Conservation (phyloP, 2,113 vertebrate species). For the Syngnathus typhle region DNA sequence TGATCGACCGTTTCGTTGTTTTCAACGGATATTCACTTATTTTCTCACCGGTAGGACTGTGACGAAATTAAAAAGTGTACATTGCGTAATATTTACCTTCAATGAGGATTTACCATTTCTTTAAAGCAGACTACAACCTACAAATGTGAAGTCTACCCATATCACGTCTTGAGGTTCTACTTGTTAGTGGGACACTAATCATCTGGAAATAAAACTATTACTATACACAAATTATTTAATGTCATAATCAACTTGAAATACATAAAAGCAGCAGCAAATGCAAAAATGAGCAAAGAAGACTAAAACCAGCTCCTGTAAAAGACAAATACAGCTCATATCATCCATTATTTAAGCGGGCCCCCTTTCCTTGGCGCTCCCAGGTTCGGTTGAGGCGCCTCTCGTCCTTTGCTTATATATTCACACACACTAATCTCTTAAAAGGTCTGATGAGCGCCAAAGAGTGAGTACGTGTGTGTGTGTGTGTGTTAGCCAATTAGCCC, state of each 20-base stretch:
- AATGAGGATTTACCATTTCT: too few relatives aligned
- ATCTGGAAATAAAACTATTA: neutral
- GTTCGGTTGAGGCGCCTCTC: conserved; percentile 27
- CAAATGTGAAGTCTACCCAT: neutral
- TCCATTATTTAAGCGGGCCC: conserved; percentile 59
- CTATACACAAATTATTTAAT: too few relatives aligned
- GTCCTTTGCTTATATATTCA: conserved; percentile 54
- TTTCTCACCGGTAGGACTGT: too few relatives aligned
- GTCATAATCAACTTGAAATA: conserved; percentile 1
- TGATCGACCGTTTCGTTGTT: too few relatives aligned
- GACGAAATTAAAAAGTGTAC: too few relatives aligned
- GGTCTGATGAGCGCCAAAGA: conserved; percentile 49
- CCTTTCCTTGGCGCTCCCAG: conserved; percentile 29
- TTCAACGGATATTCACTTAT: neutral
- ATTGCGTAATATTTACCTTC: too few relatives aligned
- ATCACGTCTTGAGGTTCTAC: neutral
- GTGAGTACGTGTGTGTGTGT: conserved; percentile 21
- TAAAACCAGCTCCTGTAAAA: conserved; percentile 36
- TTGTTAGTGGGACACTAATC: neutral
- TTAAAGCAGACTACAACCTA: neutral
- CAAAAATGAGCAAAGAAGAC: conserved; percentile 27
- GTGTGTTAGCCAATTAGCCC: conserved; percentile 52
- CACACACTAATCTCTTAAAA: conserved; percentile 68
- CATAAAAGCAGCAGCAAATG: conserved; percentile 5
- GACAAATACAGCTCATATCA: conserved; percentile 32